phyloP scores from a whole-genome alignment of 2,113 vertebrate genomes.

The Phaethornis superciliosus region DNA sequence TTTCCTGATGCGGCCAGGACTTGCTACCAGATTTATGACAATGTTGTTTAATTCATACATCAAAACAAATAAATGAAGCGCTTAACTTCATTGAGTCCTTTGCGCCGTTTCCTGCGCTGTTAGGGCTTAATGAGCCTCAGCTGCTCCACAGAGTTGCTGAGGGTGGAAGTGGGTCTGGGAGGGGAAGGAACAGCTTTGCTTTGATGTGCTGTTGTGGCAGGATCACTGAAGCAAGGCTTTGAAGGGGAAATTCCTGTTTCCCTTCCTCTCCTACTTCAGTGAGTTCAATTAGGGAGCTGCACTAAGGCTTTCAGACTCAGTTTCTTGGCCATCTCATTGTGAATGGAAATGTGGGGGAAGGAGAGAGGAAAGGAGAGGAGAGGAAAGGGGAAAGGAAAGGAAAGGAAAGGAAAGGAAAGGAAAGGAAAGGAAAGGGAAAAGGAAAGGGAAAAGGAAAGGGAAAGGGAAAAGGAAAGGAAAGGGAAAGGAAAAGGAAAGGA shows the following conservation, averaged over 20 bases:
- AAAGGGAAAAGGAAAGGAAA: not conserved
- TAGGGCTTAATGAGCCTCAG: constrained; percentile 48
- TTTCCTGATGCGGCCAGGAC: constrained; percentile 21
- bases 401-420: not conserved
- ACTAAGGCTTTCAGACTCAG: not conserved
- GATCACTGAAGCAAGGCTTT: constrained; percentile 22
- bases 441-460: not conserved
- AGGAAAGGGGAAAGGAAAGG: not conserved
- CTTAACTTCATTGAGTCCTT: constrained; percentile 36
- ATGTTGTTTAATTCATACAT: constrained; percentile 51
- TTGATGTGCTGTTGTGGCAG: constrained; percentile 40
- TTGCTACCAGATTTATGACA: constrained; percentile 14
- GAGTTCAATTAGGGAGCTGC: not conserved
- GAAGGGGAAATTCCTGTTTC: constrained; percentile 63
- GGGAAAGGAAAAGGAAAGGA: not conserved
- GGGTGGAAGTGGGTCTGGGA: constrained; percentile 44
- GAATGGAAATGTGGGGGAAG: not conserved
- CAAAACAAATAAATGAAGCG: constrained; percentile 56
- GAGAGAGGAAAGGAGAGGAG: not conserved
- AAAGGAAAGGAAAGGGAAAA: not conserved
- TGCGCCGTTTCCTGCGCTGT: not conserved
- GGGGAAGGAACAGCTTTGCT: constrained; percentile 54
- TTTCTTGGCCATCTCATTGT: not conserved
- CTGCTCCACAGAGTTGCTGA: constrained; percentile 35
- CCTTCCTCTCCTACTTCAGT: not conserved